A percentile compares a stretch with the other conserved stretches of the same genome.
phyloP scores from a whole-genome alignment of 2,113 vertebrate species.

The Aix galericulata region DNA sequence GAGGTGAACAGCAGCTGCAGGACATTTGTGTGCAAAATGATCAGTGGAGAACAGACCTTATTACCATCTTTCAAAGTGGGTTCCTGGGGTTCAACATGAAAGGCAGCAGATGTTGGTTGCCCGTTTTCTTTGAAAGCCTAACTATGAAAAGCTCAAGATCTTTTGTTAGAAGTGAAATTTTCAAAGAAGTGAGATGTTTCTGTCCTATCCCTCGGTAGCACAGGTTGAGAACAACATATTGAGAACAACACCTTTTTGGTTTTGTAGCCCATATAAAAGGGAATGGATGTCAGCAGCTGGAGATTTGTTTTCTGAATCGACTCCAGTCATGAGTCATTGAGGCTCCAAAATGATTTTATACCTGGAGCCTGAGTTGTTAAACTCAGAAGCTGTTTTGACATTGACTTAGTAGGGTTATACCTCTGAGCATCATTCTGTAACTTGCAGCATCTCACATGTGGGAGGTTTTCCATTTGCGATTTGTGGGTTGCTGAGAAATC shows the following conservation, averaged over 20 bases:
- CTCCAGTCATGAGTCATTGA: not conserved
- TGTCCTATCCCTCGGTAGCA: not conserved
- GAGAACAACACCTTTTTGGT: rapidly evolving
- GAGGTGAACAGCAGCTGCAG: not conserved
- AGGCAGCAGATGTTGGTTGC: not conserved
- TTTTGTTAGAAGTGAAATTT: not conserved
- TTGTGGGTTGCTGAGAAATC: not conserved
- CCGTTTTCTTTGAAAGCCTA: not conserved
- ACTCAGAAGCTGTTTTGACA: not conserved
- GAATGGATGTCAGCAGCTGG: not conserved
- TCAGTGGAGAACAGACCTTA: not conserved
- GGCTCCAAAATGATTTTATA: not conserved
- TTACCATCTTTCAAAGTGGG: not conserved
- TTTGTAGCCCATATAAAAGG: not conserved
- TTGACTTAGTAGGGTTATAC: not conserved
- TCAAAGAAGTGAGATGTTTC: not conserved
- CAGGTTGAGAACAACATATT: not conserved
- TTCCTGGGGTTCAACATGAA: not conserved
- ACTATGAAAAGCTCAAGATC: not conserved
- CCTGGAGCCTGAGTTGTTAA: not conserved
- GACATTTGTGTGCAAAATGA: not conserved
- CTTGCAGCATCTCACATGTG: not conserved
- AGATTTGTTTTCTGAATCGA: not conserved
- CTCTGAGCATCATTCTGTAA: not conserved
- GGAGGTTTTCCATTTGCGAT: not conserved